phyloP scores from a whole-genome alignment of 2,113 vertebrate species.

The Rhombomys opimus region DNA sequence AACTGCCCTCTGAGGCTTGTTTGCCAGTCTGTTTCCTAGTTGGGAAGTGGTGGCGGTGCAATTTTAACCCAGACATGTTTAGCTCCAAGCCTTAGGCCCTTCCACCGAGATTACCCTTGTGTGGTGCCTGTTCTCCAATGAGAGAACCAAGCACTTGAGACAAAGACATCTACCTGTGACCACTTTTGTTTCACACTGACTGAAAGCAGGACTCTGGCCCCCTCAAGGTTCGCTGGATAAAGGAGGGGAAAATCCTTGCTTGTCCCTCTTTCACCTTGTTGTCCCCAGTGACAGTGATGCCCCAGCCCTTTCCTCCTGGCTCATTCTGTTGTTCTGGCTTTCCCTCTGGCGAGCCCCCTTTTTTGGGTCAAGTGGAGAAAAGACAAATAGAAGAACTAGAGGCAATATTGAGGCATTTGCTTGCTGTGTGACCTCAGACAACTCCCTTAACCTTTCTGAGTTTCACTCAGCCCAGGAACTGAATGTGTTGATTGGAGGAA shows the following conservation, averaged over 20 bases:
- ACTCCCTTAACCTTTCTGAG: conserved; percentile 37
- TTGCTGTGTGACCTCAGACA: conserved; percentile 25
- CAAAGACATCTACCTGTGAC: background rate
- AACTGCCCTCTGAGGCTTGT: background rate
- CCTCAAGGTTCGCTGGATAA: background rate
- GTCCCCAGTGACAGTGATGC: background rate
- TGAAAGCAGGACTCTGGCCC: background rate
- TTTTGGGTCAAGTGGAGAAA: background rate
- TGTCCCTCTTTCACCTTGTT: background rate
- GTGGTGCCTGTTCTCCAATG: background rate
- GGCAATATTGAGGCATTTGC: background rate
- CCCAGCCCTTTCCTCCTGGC: background rate
- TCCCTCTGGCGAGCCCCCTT: background rate
- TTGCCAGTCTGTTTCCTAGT: background rate
- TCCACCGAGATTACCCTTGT: background rate
- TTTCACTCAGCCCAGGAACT: background rate
- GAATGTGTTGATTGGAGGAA: background rate
- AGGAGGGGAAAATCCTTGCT: background rate
- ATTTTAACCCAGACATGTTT: background rate
- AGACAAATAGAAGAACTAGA: background rate
- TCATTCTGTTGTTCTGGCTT: background rate
- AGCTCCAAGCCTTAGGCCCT: background rate
- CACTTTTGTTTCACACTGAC: background rate
- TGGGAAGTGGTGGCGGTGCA: background rate
- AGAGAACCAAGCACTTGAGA: background rate